Evolutionary conservation across 1,140 invertebrate genomes (phyloP), one percentile per base, ranked within the genome.

Genomic region (Penaeus indicus): DNA sequence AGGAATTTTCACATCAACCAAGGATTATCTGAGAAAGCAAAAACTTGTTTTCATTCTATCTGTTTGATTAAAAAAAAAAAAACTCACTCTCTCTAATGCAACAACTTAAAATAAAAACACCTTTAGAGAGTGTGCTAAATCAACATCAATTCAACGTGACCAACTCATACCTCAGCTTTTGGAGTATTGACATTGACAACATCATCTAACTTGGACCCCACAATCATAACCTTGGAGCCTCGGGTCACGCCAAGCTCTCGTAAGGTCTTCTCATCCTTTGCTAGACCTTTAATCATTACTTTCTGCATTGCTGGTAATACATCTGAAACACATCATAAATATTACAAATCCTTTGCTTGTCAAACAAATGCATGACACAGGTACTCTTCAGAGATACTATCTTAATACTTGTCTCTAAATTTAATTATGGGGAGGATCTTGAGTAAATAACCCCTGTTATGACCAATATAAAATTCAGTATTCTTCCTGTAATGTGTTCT

Each of bases 161-260:
- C 92, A 91, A 19, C 89, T 22, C 82, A 91, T 91, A 95, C 95
- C 91, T 95, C 94, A 92, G 94, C 94, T 27, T 89, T 90, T 91
- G 95, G 93, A 92, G 95, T 95, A 82, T 96, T 96, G 78, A 98
- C 95, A 91, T 96, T 95, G 91, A 98, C 92, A 69, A 98, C 96
- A 92, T 98, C 97, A 93, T 96, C 96, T 92, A 98, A 94, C 92
- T 97, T 97, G n/a, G 97, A 97, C 63, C 97, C 97, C 80, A 98
- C 96, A 87, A 98, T 95, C 97, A 98, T 97, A 22, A 98, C 95
- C 94, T 98, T 98, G 84, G 96, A 95, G 91, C 96, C 96, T 93
- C 96, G 96, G 3, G 95, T 95, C 83, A 98, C 95, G 77, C 97
- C 97, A 79, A 97, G 93, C 92, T 95, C 95, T 92, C 95, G 94